These are phyloP conservation scores for Porites evermanni DNA, from an alignment of 92 coral and sea anemone genomes.

Conservation along the genomic window DNA sequence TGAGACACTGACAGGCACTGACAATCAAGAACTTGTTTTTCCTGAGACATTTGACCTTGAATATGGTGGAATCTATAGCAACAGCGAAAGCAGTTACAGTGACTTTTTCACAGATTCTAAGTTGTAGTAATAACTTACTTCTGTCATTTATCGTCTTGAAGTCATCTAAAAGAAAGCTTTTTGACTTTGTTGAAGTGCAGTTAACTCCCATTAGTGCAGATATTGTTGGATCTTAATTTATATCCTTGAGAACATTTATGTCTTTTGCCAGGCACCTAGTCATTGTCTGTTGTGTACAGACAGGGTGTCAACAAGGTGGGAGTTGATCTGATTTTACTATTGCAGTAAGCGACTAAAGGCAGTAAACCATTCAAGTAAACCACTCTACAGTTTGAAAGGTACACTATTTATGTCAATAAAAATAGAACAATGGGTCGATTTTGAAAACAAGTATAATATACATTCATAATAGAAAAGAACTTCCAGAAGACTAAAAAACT, in stretches of 20 bases:
- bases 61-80: constrained; percentile 36
- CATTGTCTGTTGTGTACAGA: constrained; percentile 12
- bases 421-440: neutral
- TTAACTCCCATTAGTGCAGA: constrained; percentile 13
- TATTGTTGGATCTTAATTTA: neutral
- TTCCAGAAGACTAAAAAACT: no score
- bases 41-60: constrained; percentile 22
- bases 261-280: constrained; percentile 13
- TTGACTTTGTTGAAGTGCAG: neutral
- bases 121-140: constrained; percentile 2
- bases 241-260: neutral
- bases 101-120: constrained; percentile 9
- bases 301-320: constrained; percentile 2
- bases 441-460: no score
- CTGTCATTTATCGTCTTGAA: neutral
- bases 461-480: no score
- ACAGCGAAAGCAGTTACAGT: constrained; percentile 6
- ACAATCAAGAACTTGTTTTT: neutral
- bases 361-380: constrained; percentile 16
- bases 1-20: constrained; percentile 1
- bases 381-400: constrained; percentile 5
- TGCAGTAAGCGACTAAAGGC: constrained; percentile 11
- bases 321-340: constrained; percentile 8
- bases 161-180: neutral
- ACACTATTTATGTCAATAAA: constrained; percentile 4